A percentile compares a stretch with the other conserved stretches of the same genome.
phyloP scores from a whole-genome alignment of 2,888 invertebrate species.

The Lordiphosa fenestrarum region DNA sequence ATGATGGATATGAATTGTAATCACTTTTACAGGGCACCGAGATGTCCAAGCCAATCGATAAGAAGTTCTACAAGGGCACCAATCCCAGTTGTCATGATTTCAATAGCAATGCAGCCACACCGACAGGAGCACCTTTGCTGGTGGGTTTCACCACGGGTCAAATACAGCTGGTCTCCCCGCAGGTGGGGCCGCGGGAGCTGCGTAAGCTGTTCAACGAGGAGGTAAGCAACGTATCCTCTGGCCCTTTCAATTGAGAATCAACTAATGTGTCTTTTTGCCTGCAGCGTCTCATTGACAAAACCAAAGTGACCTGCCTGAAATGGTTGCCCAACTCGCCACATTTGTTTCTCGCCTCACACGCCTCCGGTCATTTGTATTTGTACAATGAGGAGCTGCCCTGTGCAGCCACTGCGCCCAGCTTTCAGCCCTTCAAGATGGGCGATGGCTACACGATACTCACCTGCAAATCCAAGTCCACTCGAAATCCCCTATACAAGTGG shows the following conservation, averaged over 20 bases:
- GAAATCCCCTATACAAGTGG: slow-evolving; percentile 97
- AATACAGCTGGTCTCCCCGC: slow-evolving; percentile 98
- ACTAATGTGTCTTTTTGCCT: slow-evolving; percentile 1
- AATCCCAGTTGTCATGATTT: slow-evolving; percentile 99
- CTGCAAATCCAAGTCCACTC: slow-evolving; percentile 96
- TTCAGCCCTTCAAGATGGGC: slow-evolving; percentile 96
- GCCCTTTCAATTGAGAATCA: neutral
- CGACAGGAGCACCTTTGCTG: slow-evolving; percentile 92
- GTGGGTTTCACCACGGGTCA: slow-evolving; percentile 99
- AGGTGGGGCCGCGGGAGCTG: slow-evolving; percentile 97
- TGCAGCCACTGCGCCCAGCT: slow-evolving; percentile 93
- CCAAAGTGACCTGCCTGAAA: slow-evolving; percentile 92
- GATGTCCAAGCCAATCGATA: slow-evolving; percentile 97
- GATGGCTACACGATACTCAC: slow-evolving; percentile 97
- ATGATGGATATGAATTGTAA: neutral
- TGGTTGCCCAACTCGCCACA: slow-evolving; percentile 98
- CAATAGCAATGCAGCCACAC: slow-evolving; percentile 90
- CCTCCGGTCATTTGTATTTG: slow-evolving; percentile 97
- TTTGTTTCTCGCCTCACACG: slow-evolving; percentile 96
- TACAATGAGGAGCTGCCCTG: slow-evolving; percentile 98
- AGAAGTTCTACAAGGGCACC: slow-evolving; percentile 98
- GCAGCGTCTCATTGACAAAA: slow-evolving; percentile 81
- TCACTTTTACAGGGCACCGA: slow-evolving; percentile 88
- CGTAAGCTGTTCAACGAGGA: slow-evolving; percentile 99
- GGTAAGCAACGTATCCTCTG: slow-evolving; percentile 81